Percentiles rank a stretch among this genome's conserved stretches.
Evolutionary conservation across 2,888 invertebrate genomes (phyloP).

Genomic region (Nowickia ferox): DNA sequence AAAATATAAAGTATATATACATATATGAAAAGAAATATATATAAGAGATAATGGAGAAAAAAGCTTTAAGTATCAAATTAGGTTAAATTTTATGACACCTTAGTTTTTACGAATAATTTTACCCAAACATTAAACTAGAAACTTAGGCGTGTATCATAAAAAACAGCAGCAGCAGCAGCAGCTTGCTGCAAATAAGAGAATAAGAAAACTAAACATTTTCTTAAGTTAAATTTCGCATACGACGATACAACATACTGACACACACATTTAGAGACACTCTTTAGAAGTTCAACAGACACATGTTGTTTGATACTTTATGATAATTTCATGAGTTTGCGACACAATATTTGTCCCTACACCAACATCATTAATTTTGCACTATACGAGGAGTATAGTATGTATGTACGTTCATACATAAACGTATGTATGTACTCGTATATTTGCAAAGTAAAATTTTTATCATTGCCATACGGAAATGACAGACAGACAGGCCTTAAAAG

Average conservation of each 20-base stretch:
- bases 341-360: slow-evolving; percentile 32
- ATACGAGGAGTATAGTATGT: background rate
- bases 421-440: too few relatives aligned
- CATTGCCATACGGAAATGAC: slow-evolving; percentile 31
- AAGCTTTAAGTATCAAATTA: slow-evolving; percentile 77
- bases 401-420: background rate
- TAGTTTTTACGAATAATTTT: slow-evolving; percentile 25
- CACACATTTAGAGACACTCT: slow-evolving; percentile 25
- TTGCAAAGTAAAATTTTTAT: slow-evolving; percentile 22
- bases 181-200: slow-evolving; percentile 13
- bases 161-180: background rate
- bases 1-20: slow-evolving; percentile 51
- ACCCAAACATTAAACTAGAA: slow-evolving; percentile 29
- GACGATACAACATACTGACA: background rate
- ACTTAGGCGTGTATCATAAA: background rate
- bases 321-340: slow-evolving; percentile 29
- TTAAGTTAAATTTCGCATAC: background rate
- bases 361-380: background rate
- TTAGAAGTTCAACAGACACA: slow-evolving; percentile 54
- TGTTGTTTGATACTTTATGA: slow-evolving; percentile 57
- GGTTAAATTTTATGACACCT: slow-evolving; percentile 81
- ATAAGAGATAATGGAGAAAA: background rate
- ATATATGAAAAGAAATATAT: background rate
- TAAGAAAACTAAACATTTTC: background rate
- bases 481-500: slow-evolving; percentile 25